Evolutionary conservation across 2,888 invertebrate species (phyloP).

Genomic region (Leucozona laternaria): DNA sequence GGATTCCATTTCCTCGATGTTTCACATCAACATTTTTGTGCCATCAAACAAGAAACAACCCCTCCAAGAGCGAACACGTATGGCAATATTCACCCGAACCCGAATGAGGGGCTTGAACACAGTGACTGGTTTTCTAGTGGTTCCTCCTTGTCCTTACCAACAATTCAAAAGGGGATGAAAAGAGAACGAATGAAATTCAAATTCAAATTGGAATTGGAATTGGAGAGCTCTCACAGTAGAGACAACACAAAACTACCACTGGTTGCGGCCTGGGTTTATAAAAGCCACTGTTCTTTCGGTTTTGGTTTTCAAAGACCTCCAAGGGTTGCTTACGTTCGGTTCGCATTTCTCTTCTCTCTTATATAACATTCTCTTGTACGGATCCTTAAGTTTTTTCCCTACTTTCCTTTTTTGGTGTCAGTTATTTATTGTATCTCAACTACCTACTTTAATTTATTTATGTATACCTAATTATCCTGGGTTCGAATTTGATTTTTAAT

Average conservation of each 20-base stretch:
- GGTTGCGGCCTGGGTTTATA: constrained; percentile 80
- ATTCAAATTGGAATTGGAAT: constrained; percentile 51
- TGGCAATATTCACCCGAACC: constrained; percentile 6
- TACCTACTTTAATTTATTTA: constrained; percentile 52
- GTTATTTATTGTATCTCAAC: constrained; percentile 26
- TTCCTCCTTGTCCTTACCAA: not conserved
- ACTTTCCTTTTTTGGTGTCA: constrained; percentile 68
- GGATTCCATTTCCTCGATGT: constrained; percentile 44
- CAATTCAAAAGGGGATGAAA: constrained; percentile 57
- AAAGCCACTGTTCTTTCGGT: constrained; percentile 81
- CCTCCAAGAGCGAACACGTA: constrained; percentile 5
- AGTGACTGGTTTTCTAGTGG: constrained; percentile 1
- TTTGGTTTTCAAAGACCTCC: constrained; percentile 84
- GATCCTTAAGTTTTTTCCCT: constrained; percentile 82
- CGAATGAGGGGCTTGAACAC: not conserved
- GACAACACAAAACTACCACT: constrained; percentile 67
- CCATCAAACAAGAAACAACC: constrained; percentile 51
- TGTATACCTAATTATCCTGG: constrained; percentile 52
- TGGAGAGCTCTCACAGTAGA: constrained; percentile 45
- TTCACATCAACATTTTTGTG: constrained; percentile 50
- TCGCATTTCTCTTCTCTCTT: constrained; percentile 84
- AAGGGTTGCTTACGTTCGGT: constrained; percentile 84
- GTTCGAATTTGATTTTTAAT: constrained; percentile 16
- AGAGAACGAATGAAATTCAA: constrained; percentile 66
- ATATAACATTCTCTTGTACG: constrained; percentile 83